These are phyloP conservation scores for Thunnus thynnus DNA, from an alignment of 2,113 vertebrate species.

Conservation along the genomic window DNA sequence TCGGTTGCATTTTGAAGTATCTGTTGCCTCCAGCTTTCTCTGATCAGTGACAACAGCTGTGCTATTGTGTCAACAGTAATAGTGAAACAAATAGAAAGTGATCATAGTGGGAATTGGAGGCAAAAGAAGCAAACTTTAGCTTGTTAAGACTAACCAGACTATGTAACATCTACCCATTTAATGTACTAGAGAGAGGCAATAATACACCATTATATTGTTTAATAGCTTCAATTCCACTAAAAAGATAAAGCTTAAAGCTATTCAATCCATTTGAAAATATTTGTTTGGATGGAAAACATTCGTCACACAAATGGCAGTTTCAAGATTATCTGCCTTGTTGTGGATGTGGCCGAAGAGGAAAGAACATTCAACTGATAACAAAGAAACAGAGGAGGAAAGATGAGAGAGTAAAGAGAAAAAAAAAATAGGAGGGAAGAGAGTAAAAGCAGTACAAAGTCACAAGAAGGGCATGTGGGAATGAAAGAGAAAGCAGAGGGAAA, in stretches of 20 bases:
- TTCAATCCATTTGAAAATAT: neutral
- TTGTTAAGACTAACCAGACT: neutral
- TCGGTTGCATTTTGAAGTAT: neutral
- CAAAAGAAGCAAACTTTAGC: neutral
- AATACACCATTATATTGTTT: too few relatives aligned
- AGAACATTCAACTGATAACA: neutral
- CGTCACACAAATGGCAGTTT: slow-evolving; percentile 6
- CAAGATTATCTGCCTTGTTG: neutral
- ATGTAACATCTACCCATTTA: neutral
- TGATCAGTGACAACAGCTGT: slow-evolving; percentile 21
- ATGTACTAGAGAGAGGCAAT: too few relatives aligned
- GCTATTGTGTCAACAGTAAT: neutral
- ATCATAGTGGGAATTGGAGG: neutral
- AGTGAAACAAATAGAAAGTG: neutral
- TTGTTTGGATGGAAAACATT: neutral
- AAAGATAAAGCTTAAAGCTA: too few relatives aligned
- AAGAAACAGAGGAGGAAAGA: neutral
- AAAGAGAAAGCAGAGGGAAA: slow-evolving; percentile 41
- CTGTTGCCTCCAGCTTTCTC: neutral
- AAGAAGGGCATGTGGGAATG: slow-evolving; percentile 34
- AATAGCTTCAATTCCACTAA: too few relatives aligned
- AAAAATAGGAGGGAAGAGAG: neutral
- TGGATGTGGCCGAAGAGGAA: neutral
- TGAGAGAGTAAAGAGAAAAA: neutral
- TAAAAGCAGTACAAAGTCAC: slow-evolving; percentile 42